phyloP scores from a whole-genome alignment of 2,888 invertebrate genomes.

The Dyspetes luteomarginatus region DNA sequence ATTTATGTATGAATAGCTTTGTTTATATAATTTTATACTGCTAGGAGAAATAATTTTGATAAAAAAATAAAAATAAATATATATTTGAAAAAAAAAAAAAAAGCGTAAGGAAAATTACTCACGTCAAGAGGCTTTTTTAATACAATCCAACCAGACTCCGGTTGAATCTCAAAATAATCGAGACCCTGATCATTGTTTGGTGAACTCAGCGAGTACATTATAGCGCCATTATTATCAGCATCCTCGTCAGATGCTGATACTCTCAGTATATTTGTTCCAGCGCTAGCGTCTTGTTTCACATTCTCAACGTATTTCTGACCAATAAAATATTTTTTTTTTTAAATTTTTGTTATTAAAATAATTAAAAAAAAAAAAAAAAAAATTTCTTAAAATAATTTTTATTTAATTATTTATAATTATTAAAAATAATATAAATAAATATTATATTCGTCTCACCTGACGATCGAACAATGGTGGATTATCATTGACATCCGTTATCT shows the following conservation, averaged over 20 bases:
- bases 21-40: conserved; percentile 62
- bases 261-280: conserved; percentile 96
- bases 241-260: conserved; percentile 99
- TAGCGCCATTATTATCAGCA: conserved; percentile 98
- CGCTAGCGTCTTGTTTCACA: conserved; percentile 98
- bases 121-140: conserved; percentile 97
- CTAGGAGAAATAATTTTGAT: conserved; percentile 65
- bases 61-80: too few species aligned
- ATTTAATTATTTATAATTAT: conserved; percentile 4
- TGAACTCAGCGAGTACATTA: conserved; percentile 95
- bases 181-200: conserved; percentile 92
- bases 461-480: conserved; percentile 97
- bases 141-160: conserved; percentile 98
- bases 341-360: neutral
- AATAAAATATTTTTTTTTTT: neutral
- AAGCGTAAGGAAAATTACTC: conserved; percentile 86
- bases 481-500: conserved; percentile 98
- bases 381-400: neutral
- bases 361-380: neutral
- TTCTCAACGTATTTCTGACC: conserved; percentile 98
- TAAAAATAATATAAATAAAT: neutral
- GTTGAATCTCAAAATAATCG: conserved; percentile 98
- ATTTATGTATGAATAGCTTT: conserved; percentile 62
- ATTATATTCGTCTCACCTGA: conserved; percentile 88
- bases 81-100: conserved; percentile 47